Evolutionary conservation across 2,113 vertebrate genomes (phyloP).

Genomic region (Scomber colias): DNA sequence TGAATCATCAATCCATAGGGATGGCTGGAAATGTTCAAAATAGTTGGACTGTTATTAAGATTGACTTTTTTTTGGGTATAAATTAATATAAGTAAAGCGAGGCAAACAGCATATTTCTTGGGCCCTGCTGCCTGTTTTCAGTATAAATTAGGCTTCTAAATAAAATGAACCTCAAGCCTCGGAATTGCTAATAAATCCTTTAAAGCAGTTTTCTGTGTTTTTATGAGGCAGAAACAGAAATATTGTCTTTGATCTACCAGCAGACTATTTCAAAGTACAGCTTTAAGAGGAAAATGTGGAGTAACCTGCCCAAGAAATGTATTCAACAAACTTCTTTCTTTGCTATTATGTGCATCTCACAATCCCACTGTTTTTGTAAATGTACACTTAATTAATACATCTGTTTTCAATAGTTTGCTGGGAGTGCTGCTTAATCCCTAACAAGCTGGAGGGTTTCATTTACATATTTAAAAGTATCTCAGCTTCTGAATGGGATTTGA

Average conservation of each 20-base stretch:
- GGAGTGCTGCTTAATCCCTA: neutral
- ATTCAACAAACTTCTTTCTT: constrained; percentile 9
- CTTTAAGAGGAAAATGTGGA: constrained; percentile 28
- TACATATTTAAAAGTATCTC: neutral
- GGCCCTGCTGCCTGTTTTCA: constrained; percentile 1
- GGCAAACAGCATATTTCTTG: neutral
- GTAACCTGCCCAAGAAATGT: constrained; percentile 16
- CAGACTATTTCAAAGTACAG: constrained; percentile 24
- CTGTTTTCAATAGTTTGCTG: neutral
- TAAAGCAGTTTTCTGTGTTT: neutral
- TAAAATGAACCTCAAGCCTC: constrained; percentile 25
- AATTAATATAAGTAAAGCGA: neutral
- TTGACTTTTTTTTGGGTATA: neutral
- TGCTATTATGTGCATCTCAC: neutral
- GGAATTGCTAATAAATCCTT: constrained; percentile 35
- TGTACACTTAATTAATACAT: constrained; percentile 5
- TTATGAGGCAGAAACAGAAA: constrained; percentile 18
- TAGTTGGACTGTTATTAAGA: neutral
- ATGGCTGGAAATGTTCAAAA: constrained; percentile 1
- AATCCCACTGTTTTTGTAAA: neutral
- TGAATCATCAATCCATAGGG: constrained; percentile 23
- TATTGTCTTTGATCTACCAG: constrained; percentile 34
- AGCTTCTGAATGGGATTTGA: neutral
- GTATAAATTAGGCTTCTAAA: constrained; percentile 16
- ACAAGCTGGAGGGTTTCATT: constrained; percentile 4